These are phyloP conservation scores for Brachypterus glaber DNA, from an alignment of 2,888 invertebrate species.

Conservation along the genomic window DNA sequence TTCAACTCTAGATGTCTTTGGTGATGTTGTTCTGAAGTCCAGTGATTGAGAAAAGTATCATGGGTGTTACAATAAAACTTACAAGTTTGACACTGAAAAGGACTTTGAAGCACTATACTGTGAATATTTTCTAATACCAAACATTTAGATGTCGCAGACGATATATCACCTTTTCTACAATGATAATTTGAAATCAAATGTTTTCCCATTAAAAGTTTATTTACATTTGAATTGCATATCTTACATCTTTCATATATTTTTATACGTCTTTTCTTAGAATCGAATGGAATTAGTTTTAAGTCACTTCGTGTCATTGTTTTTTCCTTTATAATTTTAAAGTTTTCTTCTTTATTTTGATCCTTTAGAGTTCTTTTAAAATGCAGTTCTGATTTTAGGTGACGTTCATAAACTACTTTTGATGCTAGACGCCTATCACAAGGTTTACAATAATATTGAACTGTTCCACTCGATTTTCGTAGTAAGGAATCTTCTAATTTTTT, in stretches of 20 bases:
- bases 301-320: constrained; percentile 20
- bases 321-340: constrained; percentile 19
- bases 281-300: constrained; percentile 24
- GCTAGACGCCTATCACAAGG: constrained; percentile 70
- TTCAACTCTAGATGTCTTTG: constrained; percentile 41
- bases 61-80: constrained; percentile 75
- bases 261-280: constrained; percentile 31
- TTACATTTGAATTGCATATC: constrained; percentile 62
- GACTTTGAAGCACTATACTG: constrained; percentile 69
- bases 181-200: constrained; percentile 82
- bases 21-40: constrained; percentile 57
- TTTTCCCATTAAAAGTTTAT: constrained; percentile 63
- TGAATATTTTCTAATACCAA: constrained; percentile 69
- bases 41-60: constrained; percentile 61
- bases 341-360: constrained; percentile 47
- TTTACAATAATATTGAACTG: constrained; percentile 67
- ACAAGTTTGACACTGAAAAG: constrained; percentile 78
- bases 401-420: constrained; percentile 63
- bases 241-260: constrained; percentile 56
- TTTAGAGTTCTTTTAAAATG: constrained; percentile 58
- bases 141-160: constrained; percentile 46
- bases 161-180: constrained; percentile 59
- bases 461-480: constrained; percentile 36
- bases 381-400: constrained; percentile 64
- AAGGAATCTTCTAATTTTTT: constrained; percentile 27